Percentiles rank a stretch among this genome's conserved stretches.
Evolutionary conservation across 2,888 invertebrate species (phyloP).

Genomic region (Nemapogon koenigi): DNA sequence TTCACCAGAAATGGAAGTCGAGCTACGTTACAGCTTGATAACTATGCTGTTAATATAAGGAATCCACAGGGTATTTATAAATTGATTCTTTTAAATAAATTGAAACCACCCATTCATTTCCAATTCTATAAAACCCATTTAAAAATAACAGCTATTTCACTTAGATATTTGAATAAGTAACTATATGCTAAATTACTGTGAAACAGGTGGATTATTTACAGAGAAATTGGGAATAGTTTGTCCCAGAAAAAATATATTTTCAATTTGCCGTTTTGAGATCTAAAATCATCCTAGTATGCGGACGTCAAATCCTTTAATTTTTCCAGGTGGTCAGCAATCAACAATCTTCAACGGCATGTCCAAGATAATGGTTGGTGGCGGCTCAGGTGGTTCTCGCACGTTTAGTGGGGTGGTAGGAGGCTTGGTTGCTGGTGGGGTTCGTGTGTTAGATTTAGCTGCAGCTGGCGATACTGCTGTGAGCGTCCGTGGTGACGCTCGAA

Average conservation of each 20-base stretch:
- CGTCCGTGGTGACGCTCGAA: conserved; percentile 83
- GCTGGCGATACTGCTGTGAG: conserved; percentile 81
- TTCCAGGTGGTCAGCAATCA: conserved; percentile 81
- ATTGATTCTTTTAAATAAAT: too few relatives aligned
- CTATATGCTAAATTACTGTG: too few relatives aligned
- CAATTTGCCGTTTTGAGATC: too few relatives aligned
- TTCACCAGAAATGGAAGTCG: conserved; percentile 90
- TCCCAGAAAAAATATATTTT: too few relatives aligned
- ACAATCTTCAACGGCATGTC: conserved; percentile 93
- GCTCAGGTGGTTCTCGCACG: conserved; percentile 71
- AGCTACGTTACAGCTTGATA: conserved; percentile 90
- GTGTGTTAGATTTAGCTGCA: conserved; percentile 85
- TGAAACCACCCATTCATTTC: too few relatives aligned
- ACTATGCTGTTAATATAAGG: conserved; percentile 83
- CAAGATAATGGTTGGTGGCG: conserved; percentile 86
- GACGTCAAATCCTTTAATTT: too few relatives aligned
- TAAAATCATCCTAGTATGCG: too few relatives aligned
- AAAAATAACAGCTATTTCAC: too few relatives aligned
- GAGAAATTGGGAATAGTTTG: too few relatives aligned
- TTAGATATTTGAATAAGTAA: too few relatives aligned
- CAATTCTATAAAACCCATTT: too few relatives aligned
- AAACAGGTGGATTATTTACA: too few relatives aligned
- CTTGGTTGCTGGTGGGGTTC: conserved; percentile 83
- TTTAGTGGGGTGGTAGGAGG: conserved; percentile 91
- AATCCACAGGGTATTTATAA: conserved; percentile 90